Evolutionary conservation across 1,140 invertebrate species (phyloP), one percentile per base, ranked within the genome.

Genomic region (Stenopsyche tienmushanensis): DNA sequence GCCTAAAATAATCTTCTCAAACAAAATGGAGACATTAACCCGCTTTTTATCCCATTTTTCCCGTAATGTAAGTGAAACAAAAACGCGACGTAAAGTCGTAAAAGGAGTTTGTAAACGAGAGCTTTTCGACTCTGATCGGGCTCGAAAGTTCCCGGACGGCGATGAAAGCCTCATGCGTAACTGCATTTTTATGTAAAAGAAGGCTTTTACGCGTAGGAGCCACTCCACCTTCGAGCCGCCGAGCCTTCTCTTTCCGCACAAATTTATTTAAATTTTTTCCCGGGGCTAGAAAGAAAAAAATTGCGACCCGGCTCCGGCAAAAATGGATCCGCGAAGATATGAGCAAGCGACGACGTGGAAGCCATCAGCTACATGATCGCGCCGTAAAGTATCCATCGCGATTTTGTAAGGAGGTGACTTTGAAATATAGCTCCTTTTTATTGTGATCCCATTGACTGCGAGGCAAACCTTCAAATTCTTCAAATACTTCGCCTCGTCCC

Each of bases 141-240:
- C 29, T 13, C 29, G 5, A 34, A 34, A 13, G 5, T 13, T 34
- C 29, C n/a, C n/a, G n/a, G n/a, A n/a, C n/a, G n/a, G 29, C 29
- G 29, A 34, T 13, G 18, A 25, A n/a, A 44, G 62, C 21, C 34
- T 44, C 34, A 25, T 44, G 53, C 60, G 52, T 67, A 67, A 67
- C 59, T 67, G 65, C 60, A 67, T 63, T 67, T 67, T 63, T 67
- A 67, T 67, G 65, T 60, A 62, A 67, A 67, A 60, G 49, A 18
- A 42, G 59, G 57, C 65, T 50, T 50, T 65, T 25, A 29, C 26
- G 45, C 8, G 10, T 41, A 17, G 21, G 42, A 60, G 34, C 23
- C 13, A 17, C 20, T 23, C 26, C 23, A 15, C 47, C 47, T 24
- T n/a, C n/a, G n/a, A n/a, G n/a, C n/a, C n/a, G n/a, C 45, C 45